A percentile compares a stretch with the other conserved stretches of the same genome.
These are phyloP conservation scores for Hirtodrosophila duncani DNA, from an alignment of 2,888 invertebrate species.

Conservation along the genomic window DNA sequence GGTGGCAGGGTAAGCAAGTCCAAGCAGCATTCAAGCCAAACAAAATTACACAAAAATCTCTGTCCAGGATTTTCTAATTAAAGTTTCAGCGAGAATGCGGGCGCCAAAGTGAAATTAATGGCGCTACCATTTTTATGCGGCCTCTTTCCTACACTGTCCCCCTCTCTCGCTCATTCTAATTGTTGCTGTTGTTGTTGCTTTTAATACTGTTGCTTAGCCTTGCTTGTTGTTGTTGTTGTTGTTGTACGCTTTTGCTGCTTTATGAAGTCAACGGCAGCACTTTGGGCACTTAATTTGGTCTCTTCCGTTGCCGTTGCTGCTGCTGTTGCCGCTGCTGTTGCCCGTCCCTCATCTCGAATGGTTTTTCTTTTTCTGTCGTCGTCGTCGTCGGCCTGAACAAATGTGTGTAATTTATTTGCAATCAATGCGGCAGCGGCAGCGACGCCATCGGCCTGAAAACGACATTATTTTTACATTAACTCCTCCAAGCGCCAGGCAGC, in stretches of 20 bases:
- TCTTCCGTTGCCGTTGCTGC: conserved; percentile 5
- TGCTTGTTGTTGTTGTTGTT: background rate
- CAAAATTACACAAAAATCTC: conserved; percentile 67
- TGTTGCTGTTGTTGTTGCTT: conserved; percentile 9
- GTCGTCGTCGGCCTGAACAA: conserved; percentile 24
- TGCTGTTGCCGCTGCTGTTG: background rate
- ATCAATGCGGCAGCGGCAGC: no score
- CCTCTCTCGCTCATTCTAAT: conserved; percentile 2
- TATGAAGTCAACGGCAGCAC: conserved; percentile 53
- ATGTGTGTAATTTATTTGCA: conserved; percentile 69
- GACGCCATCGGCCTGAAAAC: conserved; percentile 57
- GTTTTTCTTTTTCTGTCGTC: conserved; percentile 8
- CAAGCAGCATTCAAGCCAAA: conserved; percentile 40
- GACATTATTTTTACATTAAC: conserved; percentile 70
- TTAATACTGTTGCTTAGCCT: background rate
- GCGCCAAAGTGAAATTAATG: conserved; percentile 69
- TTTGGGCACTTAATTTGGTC: conserved; percentile 63
- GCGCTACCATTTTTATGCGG: conserved; percentile 42
- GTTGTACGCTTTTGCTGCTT: conserved; percentile 21
- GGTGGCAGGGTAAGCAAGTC: conserved; percentile 1
- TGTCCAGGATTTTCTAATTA: conserved; percentile 65
- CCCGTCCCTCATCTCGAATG: background rate
- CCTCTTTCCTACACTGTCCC: conserved; percentile 5
- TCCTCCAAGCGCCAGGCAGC: background rate
- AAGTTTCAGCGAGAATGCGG: conserved; percentile 53